Evolutionary conservation across 2,888 invertebrate genomes (phyloP), one percentile per base, ranked within the genome.

Genomic region (Sceliomorpha sp.): DNA sequence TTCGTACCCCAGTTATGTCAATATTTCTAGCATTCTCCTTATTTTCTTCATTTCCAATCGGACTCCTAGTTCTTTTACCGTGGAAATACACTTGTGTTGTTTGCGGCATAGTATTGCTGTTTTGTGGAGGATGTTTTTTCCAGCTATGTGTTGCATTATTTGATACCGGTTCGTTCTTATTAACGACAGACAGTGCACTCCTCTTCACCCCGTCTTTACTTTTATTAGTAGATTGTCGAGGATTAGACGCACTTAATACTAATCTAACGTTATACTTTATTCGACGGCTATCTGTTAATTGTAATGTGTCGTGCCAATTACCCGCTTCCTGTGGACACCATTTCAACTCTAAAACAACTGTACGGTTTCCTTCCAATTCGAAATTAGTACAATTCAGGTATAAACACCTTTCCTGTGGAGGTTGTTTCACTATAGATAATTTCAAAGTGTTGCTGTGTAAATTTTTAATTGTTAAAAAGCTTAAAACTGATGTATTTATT

Each of bases 311-410:
- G 66, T 93, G 89, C 80, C 92, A 90, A 1, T 91, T 89, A 4
- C 91, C 91, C 24, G 89, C 90, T 71, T 90, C 89, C 9, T 79
- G 83, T 0, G 95, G 94, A 4, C 86, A 90, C 95, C 95, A 95
- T 12, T 86, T 82, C 77, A 95, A 88, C 31, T 90, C 90, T 74
- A 95, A 88, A 53, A 88, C 78, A 37, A 89, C 89, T 62, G 90
- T 90, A 58, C 89, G 89, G 36, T 91, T 89, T 0, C 92, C 90
- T 29, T 91, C 89, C 7, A 95, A 85, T 1, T 83, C 79, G 20
- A 90, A 86, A 81, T 91, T 89, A 60, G 89, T 89, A 89, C 90
- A 91, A 39, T 90, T 92, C 7, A 93, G 82, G 8, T 85, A 82
- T 3, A 94, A 87, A 60, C 90, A 88, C 40, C 93, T 83, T 14